Evolutionary conservation across 2,797 vertebrate genomes (phyloP).

Genomic region (Acrocephalus scirpaceus): DNA sequence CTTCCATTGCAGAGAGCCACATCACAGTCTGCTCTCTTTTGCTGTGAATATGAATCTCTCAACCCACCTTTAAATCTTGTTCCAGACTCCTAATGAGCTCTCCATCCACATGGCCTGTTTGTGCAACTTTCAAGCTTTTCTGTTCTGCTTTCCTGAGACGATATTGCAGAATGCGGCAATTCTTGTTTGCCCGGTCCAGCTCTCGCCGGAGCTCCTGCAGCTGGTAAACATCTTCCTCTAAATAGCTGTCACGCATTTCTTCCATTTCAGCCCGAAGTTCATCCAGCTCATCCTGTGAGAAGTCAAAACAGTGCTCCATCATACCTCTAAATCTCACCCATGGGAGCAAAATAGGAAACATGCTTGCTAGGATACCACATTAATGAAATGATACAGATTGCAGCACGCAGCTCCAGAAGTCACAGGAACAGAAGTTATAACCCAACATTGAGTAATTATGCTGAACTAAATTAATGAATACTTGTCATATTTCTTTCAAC

Average conservation of each 20-base stretch:
- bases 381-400: neutral
- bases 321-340: neutral
- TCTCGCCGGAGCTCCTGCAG: conserved; percentile 96
- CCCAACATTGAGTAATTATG: neutral
- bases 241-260: conserved; percentile 96
- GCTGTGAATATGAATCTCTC: neutral
- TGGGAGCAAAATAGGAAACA: conserved; percentile 13
- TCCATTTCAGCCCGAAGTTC: conserved; percentile 98
- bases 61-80: conserved; percentile 93
- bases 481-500: neutral
- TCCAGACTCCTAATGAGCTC: conserved; percentile 93
- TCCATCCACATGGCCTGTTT: conserved; percentile 96
- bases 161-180: conserved; percentile 97
- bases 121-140: conserved; percentile 94
- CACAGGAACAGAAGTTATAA: neutral
- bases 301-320: conserved; percentile 46
- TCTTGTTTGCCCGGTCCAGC: conserved; percentile 96
- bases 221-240: conserved; percentile 99
- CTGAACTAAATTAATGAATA: neutral
- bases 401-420: neutral
- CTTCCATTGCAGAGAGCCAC: neutral
- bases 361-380: neutral
- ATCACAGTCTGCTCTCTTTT: neutral
- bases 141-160: conserved; percentile 97
- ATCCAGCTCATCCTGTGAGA: conserved; percentile 92